phyloP scores from a whole-genome alignment of 2,888 invertebrate species.

The Cheiracanthium punctorium region DNA sequence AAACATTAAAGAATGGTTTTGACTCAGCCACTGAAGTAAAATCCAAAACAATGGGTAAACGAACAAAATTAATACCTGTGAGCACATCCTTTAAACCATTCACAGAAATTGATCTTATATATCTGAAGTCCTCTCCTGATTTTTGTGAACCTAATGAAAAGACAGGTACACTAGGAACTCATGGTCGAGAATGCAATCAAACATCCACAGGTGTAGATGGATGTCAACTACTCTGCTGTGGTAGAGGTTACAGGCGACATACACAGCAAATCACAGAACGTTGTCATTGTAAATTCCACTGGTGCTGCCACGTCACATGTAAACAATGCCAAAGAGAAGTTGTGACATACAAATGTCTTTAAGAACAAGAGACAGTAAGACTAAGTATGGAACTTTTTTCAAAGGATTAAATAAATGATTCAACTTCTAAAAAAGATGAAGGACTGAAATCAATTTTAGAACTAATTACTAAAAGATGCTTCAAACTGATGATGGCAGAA shows the following conservation, averaged over 20 bases:
- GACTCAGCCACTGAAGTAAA: constrained; percentile 77
- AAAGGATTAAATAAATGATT: not conserved
- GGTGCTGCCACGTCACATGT: constrained; percentile 94
- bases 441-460: too few relatives aligned
- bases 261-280: constrained; percentile 85
- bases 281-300: constrained; percentile 91
- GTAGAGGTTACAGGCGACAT: constrained; percentile 81
- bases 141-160: constrained; percentile 75
- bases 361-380: not conserved
- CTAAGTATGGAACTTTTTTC: not conserved
- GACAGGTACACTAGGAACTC: constrained; percentile 77
- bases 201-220: constrained; percentile 84
- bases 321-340: constrained; percentile 82
- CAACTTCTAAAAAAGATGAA: not conserved
- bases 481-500: too few relatives aligned
- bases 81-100: constrained; percentile 74
- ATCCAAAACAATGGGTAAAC: constrained; percentile 73
- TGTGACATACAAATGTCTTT: constrained; percentile 65
- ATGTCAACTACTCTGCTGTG: constrained; percentile 91
- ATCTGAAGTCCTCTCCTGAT: constrained; percentile 75
- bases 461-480: too few relatives aligned
- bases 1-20: constrained; percentile 77
- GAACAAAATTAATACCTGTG: constrained; percentile 73
- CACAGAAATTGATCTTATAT: constrained; percentile 76
- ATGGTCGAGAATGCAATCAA: constrained; percentile 76